phyloP scores from a whole-genome alignment of 2,888 invertebrate genomes.

The Chrysolina americana region DNA sequence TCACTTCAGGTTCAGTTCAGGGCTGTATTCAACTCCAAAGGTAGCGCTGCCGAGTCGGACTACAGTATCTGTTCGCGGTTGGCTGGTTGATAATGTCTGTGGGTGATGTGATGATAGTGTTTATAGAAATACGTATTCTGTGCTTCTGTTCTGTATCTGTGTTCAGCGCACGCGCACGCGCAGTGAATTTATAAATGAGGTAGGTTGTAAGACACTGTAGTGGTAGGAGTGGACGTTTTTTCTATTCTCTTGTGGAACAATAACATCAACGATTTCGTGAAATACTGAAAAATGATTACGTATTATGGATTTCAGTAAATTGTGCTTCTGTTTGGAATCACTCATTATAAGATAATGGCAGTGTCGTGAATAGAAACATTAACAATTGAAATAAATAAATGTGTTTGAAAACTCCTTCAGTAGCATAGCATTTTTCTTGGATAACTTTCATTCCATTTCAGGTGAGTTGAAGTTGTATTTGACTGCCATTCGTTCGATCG shows the following conservation, averaged over 20 bases:
- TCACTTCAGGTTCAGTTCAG: too few species aligned
- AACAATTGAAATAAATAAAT: conserved; percentile 27
- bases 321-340: conserved; percentile 18
- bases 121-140: too few species aligned
- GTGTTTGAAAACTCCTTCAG: conserved; percentile 17
- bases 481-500: conserved; percentile 1
- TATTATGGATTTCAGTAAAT: conserved; percentile 16
- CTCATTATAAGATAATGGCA: conserved; percentile 15
- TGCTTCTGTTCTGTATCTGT: too few species aligned
- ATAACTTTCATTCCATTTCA: conserved; percentile 31
- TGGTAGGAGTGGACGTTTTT: conserved; percentile 7
- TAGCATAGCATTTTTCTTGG: conserved; percentile 23
- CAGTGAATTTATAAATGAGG: conserved; percentile 5
- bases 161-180: background rate
- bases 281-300: background rate
- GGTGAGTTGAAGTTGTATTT: conserved; percentile 21
- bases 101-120: too few species aligned
- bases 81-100: too few species aligned
- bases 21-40: too few species aligned
- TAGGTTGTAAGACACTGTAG: too few species aligned
- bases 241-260: background rate
- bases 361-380: conserved; percentile 20
- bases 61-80: too few species aligned
- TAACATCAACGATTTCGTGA: conserved; percentile 7
- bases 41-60: too few species aligned